phyloP scores from a whole-genome alignment of 2,888 invertebrate species.

The Camptogramma bilineatum region DNA sequence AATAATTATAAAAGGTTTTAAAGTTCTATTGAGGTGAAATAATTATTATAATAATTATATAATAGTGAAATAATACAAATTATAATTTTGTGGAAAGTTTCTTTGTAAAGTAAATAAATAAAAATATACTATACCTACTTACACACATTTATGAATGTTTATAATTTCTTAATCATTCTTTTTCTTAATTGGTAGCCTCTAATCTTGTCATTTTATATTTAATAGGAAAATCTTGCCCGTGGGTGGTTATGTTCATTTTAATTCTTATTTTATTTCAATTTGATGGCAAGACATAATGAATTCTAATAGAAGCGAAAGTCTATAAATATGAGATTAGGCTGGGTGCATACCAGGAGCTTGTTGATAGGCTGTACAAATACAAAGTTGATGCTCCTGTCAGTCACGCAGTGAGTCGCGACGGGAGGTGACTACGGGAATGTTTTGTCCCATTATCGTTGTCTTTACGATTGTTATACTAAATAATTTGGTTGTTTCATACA shows the following conservation, averaged over 20 bases:
- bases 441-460: slow-evolving; percentile 37
- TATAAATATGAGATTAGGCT: slow-evolving; percentile 64
- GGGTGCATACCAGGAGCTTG: slow-evolving; percentile 74
- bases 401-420: slow-evolving; percentile 42
- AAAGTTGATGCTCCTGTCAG: slow-evolving; percentile 67
- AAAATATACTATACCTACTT: no score
- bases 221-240: slow-evolving; percentile 15
- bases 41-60: no score
- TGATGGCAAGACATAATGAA: slow-evolving; percentile 39
- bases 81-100: no score
- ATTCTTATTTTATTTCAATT: slow-evolving; percentile 35
- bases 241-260: slow-evolving; percentile 30
- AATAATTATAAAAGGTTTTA: no score
- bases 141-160: not conserved
- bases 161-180: slow-evolving; percentile 7
- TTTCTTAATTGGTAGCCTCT: slow-evolving; percentile 16
- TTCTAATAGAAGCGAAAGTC: slow-evolving; percentile 64
- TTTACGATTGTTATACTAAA: slow-evolving; percentile 39
- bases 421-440: slow-evolving; percentile 45
- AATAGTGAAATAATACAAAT: no score
- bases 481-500: slow-evolving; percentile 30
- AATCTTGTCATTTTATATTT: slow-evolving; percentile 14
- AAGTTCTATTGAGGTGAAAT: no score
- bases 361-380: slow-evolving; percentile 78
- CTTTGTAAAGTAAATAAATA: no score